These are phyloP conservation scores for Drosophila arizonae DNA, from an alignment of 1,140 invertebrate species.

Conservation along the genomic window DNA sequence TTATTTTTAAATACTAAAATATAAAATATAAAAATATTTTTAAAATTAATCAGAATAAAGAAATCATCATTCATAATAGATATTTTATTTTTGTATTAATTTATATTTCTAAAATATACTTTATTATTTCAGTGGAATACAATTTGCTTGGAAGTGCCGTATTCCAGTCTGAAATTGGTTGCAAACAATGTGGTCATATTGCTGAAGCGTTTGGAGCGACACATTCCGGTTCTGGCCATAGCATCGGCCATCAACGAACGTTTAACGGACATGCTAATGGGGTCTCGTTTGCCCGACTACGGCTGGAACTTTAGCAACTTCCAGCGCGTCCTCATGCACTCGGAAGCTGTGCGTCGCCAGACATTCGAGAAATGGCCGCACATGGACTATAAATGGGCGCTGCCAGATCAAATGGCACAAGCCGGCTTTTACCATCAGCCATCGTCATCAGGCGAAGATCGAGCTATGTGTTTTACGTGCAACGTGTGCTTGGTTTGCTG, in stretches of 20 bases:
- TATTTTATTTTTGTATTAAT: background rate
- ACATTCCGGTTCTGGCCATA: constrained; percentile 92
- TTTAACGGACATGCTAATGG: constrained; percentile 88
- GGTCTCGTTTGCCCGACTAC: constrained; percentile 83
- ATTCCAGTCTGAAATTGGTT: constrained; percentile 90
- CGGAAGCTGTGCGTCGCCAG: constrained; percentile 93
- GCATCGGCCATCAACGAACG: constrained; percentile 94
- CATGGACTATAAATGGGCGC: constrained; percentile 98
- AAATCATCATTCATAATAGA: too few relatives aligned
- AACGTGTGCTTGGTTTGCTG: constrained; percentile 96
- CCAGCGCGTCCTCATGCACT: constrained; percentile 91
- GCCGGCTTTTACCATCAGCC: constrained; percentile 98
- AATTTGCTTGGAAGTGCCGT: constrained; percentile 91
- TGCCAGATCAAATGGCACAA: constrained; percentile 97
- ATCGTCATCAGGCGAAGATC: constrained; percentile 93
- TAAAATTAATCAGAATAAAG: too few relatives aligned
- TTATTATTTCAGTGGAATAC: constrained; percentile 92
- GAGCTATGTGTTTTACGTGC: constrained; percentile 97
- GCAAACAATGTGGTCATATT: constrained; percentile 91
- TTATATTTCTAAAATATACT: background rate
- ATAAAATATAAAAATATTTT: too few relatives aligned
- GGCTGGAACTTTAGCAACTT: constrained; percentile 73
- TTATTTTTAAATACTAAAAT: too few relatives aligned
- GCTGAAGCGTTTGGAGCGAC: constrained; percentile 90
- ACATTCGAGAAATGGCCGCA: constrained; percentile 97